Evolutionary conservation across 92 coral and sea anemone genomes (phyloP).

Genomic region (Hydrozoanthus gracilis): DNA sequence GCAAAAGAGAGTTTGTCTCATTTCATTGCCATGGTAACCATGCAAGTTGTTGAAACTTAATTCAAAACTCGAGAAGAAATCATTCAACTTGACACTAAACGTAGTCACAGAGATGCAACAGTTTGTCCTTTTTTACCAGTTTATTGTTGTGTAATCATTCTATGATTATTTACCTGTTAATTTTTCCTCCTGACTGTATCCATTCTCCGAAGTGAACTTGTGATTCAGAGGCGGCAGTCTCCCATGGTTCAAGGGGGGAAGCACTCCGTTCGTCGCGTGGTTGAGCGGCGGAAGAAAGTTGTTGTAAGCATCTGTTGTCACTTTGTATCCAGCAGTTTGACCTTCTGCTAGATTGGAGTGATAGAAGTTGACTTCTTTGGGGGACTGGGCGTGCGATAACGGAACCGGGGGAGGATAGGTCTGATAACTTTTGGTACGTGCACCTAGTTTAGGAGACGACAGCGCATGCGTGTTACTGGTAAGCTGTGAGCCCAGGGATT

Average conservation of each 20-base stretch:
- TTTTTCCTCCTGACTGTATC: conserved; percentile 39
- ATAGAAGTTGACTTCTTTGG: conserved; percentile 45
- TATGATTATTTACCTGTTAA: conserved; percentile 23
- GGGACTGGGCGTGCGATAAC: conserved; percentile 46
- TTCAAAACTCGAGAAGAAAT: too few species aligned
- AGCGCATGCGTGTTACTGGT: conserved; percentile 46
- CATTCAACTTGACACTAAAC: too few species aligned
- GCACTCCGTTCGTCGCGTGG: conserved; percentile 30
- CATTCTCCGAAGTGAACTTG: conserved; percentile 42
- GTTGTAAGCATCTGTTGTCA: conserved; percentile 45
- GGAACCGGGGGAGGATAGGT: conserved; percentile 46
- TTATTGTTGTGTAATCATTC: too few species aligned
- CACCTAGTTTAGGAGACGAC: conserved; percentile 32
- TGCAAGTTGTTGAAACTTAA: too few species aligned
- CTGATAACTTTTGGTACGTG: conserved; percentile 29
- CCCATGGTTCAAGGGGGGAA: conserved; percentile 42
- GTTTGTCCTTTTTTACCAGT: too few species aligned
- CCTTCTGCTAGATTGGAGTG: conserved; percentile 49
- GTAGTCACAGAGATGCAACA: too few species aligned
- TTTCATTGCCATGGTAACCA: too few species aligned
- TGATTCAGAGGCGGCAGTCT: conserved; percentile 40
- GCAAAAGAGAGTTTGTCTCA: too few species aligned
- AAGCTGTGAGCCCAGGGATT: conserved; percentile 3
- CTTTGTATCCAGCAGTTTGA: conserved; percentile 35
- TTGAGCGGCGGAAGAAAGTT: conserved; percentile 38